phyloP scores from a whole-genome alignment of 2,888 invertebrate species.

The Globia sparganii region DNA sequence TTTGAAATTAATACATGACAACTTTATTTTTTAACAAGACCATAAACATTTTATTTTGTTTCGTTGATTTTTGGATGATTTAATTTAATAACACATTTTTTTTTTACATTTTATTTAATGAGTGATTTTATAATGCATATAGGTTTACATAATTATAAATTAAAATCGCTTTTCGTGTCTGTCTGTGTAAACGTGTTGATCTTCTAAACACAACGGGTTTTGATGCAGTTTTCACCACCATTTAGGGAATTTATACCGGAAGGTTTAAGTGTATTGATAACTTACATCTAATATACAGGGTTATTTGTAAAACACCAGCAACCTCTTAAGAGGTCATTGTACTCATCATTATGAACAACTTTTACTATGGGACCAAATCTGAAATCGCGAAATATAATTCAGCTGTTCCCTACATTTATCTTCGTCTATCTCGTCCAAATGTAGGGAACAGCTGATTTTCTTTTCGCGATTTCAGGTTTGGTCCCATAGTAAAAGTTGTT shows the following conservation, averaged over 20 bases:
- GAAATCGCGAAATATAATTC: no score
- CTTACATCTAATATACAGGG: background rate
- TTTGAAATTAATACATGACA: constrained; percentile 15
- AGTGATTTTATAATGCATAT: constrained; percentile 19
- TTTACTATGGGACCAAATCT: no score
- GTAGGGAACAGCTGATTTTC: no score
- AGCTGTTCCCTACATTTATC: no score
- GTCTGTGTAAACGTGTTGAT: background rate
- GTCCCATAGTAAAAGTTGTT: no score
- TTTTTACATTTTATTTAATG: constrained; percentile 17
- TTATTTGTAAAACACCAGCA: no score
- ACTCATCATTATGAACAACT: no score
- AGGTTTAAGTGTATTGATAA: background rate
- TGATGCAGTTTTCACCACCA: background rate
- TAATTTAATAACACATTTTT: no score
- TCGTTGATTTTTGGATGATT: no score
- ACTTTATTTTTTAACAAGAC: constrained; percentile 21
- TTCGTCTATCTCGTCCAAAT: no score
- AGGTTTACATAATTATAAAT: background rate
- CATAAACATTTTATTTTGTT: constrained; percentile 27
- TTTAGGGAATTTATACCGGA: background rate
- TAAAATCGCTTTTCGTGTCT: background rate
- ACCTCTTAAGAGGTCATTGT: no score
- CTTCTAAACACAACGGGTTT: background rate
- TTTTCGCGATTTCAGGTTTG: no score